Base-by-base conservation (phyloP, 2,888 invertebrate genomes). In the Julus scandinavius region DNA sequence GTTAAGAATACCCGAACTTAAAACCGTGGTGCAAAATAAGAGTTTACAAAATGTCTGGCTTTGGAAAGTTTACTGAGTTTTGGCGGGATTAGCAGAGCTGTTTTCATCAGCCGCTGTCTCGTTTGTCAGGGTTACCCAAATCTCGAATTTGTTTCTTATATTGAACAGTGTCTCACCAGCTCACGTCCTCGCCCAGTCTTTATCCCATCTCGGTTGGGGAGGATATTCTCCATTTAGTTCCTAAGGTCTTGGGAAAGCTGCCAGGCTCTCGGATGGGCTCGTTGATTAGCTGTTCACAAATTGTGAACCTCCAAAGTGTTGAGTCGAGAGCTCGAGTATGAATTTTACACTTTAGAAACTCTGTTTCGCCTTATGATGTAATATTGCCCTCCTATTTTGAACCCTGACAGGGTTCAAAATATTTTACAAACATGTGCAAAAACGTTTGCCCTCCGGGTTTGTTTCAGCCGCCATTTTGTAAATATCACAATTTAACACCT, bases 221-320 rank as follows among this genome's bases (percentile, higher is more conserved):
- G 63, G 63, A 63, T 20, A 63, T 63, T 63, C 58, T 15, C 58
- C 58, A 58, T 58, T 58, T 58, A 58, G 58, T 58, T 20, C n/a
- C 20, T 63, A 20, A 63, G 63, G 63, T 63, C 63, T 63, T 63
- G 63, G 63, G 63, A 63, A 63, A 20, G 9, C 5, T 63, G 63
- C 63, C 63, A 29, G 63, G 63, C 63, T 63, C 63, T n/a, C 15
- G 9, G 20, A 20, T 20, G n/a, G 63, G 63, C 63, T 63, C 63
- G 63, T 20, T 63, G 63, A 63, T 63, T 20, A 20, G 63, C n/a
- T 20, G 63, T 15, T 63, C 49, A 20, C 63, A 63, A 63, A 63
- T 63, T 63, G 63, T 20, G 9, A n/a, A 63, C 63, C 9, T 4
- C 9, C 4, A 54, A 29, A 29, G 29, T 29, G 29, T 29, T 29